Evolutionary conservation across 2,113 vertebrate species (phyloP), one percentile per base, ranked within the genome.

Genomic region (Chitala chitala): DNA sequence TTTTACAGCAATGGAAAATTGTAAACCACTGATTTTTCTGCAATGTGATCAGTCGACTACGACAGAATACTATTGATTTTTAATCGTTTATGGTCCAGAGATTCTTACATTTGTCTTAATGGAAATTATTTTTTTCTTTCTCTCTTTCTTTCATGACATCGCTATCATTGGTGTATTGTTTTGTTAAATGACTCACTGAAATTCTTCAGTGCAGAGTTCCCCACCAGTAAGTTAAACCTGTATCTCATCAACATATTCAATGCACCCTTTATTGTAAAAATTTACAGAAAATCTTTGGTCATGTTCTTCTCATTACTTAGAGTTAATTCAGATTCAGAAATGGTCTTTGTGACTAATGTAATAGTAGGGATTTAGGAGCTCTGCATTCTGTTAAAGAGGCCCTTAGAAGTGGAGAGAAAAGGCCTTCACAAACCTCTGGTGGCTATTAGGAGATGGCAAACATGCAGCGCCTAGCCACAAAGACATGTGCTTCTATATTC

Each of bases 1-100:
- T 63, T 63, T 38, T 31, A 9, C 12, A 36, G 59, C 3, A 13
- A 38, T 3, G 6, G 9, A n/a, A 38, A 3, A 15, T 33, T 38
- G 59, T 3, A 59, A 59, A 59, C 17, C 56, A 36, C 33, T 59
- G 24, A 59, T 6, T 31, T 31, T 20, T 24, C 26, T 29, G 3
- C 44, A 5, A 6, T 46, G 44, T 46, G 5, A 46, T 46, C 51
- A 54, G 51, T 54, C 5, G 20, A 5, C 63, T 40, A 66, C 40
- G 12, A 44, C 5, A 13, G 7, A 22, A 9, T 53, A 24, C 71
- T n/a, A 46, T 69, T 33, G 24, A 26, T 17, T 13, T 51, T 42
- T 22, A 69, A 69, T 51, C 66, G n/a, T 51, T 69, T 48, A 6
- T 48, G 5, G 53, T 55, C 53, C n/a, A n/a, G n/a, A n/a, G n/a